phyloP scores from a whole-genome alignment of 2,797 vertebrate species.

The Emydoidea blandingii region DNA sequence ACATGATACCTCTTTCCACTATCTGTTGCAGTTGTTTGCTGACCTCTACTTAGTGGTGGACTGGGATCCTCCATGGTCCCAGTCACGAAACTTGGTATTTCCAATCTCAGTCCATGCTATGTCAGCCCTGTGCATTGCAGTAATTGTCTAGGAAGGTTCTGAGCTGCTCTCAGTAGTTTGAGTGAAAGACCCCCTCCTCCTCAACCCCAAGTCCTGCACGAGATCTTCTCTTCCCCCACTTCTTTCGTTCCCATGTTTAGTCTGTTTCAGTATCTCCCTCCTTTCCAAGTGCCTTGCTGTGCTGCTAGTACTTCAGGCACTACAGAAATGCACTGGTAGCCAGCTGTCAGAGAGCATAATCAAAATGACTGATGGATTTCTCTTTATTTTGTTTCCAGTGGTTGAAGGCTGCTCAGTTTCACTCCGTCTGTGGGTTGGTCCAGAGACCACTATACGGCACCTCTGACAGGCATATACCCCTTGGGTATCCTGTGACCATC shows the following conservation, averaged over 20 bases:
- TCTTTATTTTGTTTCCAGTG: neutral
- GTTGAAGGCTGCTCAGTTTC: neutral
- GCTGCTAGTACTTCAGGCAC: neutral
- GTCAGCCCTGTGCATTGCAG: neutral
- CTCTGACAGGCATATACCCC: neutral
- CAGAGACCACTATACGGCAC: rapidly evolving
- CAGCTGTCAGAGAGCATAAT: rapidly evolving
- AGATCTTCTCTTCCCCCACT: neutral
- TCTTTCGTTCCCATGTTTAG: neutral
- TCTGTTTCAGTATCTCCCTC: neutral
- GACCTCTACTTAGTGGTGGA: neutral
- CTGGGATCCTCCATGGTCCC: neutral
- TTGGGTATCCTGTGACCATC: neutral
- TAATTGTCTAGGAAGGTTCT: neutral
- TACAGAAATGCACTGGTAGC: neutral
- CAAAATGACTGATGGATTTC: neutral
- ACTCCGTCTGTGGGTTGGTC: neutral
- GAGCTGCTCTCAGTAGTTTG: neutral
- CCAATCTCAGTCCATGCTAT: neutral
- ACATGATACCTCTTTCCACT: neutral
- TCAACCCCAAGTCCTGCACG: neutral
- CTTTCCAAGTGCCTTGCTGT: neutral
- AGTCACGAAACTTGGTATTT: neutral
- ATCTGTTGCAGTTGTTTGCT: neutral
- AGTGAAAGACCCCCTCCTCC: neutral